Percentiles rank a stretch among this genome's conserved stretches.
phyloP scores from a whole-genome alignment of 64 coral and sea anemone genomes.

The Platygyra sinensis region DNA sequence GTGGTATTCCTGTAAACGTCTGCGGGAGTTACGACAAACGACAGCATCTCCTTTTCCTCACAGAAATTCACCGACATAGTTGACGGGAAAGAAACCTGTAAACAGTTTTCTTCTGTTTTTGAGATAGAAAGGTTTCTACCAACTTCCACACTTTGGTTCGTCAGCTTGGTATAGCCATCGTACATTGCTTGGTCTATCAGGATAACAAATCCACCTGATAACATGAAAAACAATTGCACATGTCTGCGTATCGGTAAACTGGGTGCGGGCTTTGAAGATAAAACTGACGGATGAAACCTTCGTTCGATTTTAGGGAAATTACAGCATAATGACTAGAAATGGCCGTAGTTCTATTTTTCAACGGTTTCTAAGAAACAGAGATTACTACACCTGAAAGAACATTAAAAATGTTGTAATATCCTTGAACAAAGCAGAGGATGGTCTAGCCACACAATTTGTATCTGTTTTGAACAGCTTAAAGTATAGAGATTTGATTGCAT shows the following conservation, averaged over 20 bases:
- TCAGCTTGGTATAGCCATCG: neutral
- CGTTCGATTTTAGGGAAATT: too few species aligned
- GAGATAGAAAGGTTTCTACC: constrained; percentile 5
- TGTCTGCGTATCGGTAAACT: too few species aligned
- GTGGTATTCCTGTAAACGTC: constrained; percentile 9
- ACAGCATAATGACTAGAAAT: too few species aligned
- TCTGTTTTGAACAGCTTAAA: too few species aligned
- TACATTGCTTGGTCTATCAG: neutral
- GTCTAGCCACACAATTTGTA: neutral
- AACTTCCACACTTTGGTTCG: neutral
- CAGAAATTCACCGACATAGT: constrained; percentile 25
- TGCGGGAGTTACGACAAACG: constrained; percentile 15
- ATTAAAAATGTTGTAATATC: too few species aligned
- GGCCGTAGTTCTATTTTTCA: too few species aligned
- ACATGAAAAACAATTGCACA: neutral
- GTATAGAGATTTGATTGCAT: too few species aligned
- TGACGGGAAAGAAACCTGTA: constrained; percentile 29
- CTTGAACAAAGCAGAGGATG: too few species aligned
- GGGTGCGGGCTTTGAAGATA: too few species aligned
- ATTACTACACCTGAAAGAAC: too few species aligned
- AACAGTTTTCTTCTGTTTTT: neutral
- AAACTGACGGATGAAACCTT: too few species aligned
- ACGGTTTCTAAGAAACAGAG: too few species aligned
- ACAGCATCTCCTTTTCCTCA: neutral
- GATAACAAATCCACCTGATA: neutral